Conservation (phyloP, 2,888 invertebrate genomes). For the Coronaproctus castanopsis region DNA sequence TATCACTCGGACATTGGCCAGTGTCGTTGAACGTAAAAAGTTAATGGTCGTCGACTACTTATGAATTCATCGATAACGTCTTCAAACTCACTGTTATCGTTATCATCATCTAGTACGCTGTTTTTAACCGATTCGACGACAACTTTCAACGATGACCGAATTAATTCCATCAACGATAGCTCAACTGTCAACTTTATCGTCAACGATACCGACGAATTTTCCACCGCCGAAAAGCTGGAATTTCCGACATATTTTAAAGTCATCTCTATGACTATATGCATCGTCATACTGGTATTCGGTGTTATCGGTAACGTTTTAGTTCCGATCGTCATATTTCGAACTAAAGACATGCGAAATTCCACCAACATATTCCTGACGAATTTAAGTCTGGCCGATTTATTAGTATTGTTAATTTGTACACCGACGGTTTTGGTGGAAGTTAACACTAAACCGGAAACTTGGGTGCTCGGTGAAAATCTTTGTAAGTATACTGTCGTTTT, state of each 20-base stretch:
- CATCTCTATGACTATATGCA: conserved; percentile 71
- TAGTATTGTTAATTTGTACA: conserved; percentile 76
- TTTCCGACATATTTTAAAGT: conserved; percentile 70
- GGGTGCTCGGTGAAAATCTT: conserved; percentile 78
- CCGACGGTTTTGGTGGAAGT: conserved; percentile 88
- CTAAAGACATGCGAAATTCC: conserved; percentile 83
- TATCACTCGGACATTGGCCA: too few relatives aligned
- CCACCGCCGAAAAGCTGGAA: conserved; percentile 4
- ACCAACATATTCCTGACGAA: conserved; percentile 89
- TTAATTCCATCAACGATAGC: too few relatives aligned
- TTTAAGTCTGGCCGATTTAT: conserved; percentile 74
- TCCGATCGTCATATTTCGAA: conserved; percentile 74
- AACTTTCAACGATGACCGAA: too few relatives aligned
- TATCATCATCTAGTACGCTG: too few relatives aligned
- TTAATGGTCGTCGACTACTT: too few relatives aligned
- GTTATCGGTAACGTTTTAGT: conserved; percentile 85
- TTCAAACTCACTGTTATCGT: too few relatives aligned
- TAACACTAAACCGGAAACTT: conserved; percentile 72
- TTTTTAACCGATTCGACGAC: too few relatives aligned
- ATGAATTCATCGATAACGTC: too few relatives aligned
- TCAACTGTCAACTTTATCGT: too few relatives aligned
- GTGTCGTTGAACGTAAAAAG: too few relatives aligned
- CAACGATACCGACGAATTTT: background rate
- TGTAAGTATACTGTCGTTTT: conserved; percentile 46
- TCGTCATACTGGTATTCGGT: conserved; percentile 70